phyloP scores from a whole-genome alignment of 2,113 vertebrate species.

The Emydura subglobosa region DNA sequence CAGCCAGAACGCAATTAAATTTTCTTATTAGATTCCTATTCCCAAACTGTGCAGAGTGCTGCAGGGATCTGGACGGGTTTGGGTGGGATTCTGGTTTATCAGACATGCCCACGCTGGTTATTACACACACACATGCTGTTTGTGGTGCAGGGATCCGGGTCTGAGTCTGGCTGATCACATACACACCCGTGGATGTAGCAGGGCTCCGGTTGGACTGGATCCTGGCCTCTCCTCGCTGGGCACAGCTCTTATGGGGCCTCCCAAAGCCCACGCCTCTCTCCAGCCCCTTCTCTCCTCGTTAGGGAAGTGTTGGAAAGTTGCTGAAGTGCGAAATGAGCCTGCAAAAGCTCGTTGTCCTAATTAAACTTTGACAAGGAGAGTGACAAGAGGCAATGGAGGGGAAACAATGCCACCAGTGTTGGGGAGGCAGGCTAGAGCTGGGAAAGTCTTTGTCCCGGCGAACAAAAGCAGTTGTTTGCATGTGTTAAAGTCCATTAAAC shows the following conservation, averaged over 20 bases:
- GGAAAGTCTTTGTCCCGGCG: constrained; percentile 86
- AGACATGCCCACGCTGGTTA: not conserved
- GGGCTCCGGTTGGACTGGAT: not conserved
- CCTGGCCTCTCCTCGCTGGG: not conserved
- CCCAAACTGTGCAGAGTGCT: not conserved
- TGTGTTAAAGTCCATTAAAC: constrained; percentile 90
- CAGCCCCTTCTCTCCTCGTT: constrained; percentile 81
- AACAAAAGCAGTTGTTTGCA: constrained; percentile 93
- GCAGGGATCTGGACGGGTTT: not conserved
- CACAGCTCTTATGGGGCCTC: not conserved
- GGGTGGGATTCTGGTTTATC: not conserved
- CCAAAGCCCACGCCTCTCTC: not conserved
- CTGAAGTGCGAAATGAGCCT: constrained; percentile 94
- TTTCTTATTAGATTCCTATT: no score
- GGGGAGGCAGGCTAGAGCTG: constrained; percentile 79
- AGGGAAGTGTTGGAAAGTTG: constrained; percentile 93
- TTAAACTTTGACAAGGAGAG: constrained; percentile 95
- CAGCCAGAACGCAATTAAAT: not conserved
- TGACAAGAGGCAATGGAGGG: constrained; percentile 91
- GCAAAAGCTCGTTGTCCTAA: constrained; percentile 91
- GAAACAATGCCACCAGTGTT: constrained; percentile 90
- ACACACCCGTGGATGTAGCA: not conserved
- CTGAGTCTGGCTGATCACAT: not conserved
- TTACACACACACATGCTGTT: not conserved
- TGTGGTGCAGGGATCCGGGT: not conserved